Evolutionary conservation across 1,140 invertebrate genomes (phyloP), one percentile per base, ranked within the genome.

Genomic region (Pogonomyrmex californicus): DNA sequence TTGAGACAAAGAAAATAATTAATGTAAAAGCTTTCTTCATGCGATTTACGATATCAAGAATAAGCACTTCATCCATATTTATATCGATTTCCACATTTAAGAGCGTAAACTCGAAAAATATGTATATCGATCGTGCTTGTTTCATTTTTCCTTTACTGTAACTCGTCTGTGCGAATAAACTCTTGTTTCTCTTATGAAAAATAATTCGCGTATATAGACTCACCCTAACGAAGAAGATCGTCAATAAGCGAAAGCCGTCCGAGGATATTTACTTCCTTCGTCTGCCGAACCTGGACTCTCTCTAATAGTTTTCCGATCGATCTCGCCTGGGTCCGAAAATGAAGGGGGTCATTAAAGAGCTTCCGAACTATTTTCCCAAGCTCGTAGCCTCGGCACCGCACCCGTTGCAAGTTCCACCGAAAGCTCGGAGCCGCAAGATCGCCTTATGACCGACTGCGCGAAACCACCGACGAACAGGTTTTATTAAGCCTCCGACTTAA

Each of bases 281-380:
- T 87, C 86, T 66, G 51, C 62, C 63, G 12, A 73, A 78, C 47
- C 65, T 44, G 51, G 70, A 51, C 54, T 56, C 77, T 56, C 77
- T 58, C 79, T 89, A 89, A 89, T 87, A 87, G 87, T 89, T 89
- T 86, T 62, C 82, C 81, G 54, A 90, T 90, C 77, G 85, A 73
- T 90, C 54, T 56, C 17, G 38, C 17, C 38, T 23, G 23, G 58
- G 56, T 82, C 49, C 75, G 88, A 87, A 91, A 88, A 91, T 93
- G 91, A 91, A 88, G 66, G 86, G 60, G 76, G 41, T 90, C 87
- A 66, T 89, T 86, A 86, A 90, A 89, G 85, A 81, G 87, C 62
- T 86, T 92, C 87, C 88, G 71, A 87, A 85, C 75, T 86, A 89
- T 89, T 89, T 90, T 87, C 90, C 88, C 81, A 51, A 75, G 77